A percentile compares a stretch with the other conserved stretches of the same genome.
Evolutionary conservation across 2,888 invertebrate genomes (phyloP).

Genomic region (Ichneumoninae sp.): DNA sequence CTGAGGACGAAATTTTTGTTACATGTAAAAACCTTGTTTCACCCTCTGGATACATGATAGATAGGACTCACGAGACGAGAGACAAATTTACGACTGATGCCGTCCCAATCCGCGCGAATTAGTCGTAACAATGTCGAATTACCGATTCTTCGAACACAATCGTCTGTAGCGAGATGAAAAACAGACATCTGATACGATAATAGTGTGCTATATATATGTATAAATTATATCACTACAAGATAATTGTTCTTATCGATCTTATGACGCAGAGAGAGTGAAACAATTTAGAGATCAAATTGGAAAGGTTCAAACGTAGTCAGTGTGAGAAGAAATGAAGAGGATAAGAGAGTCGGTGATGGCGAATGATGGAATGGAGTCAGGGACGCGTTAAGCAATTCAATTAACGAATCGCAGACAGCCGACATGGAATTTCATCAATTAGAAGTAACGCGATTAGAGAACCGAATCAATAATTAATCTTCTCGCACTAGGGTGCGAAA

Average conservation of each 20-base stretch:
- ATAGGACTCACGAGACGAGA: neutral
- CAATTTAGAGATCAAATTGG: conserved; percentile 17
- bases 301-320: conserved; percentile 22
- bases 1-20: neutral
- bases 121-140: conserved; percentile 61
- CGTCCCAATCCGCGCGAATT: conserved; percentile 47
- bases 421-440: conserved; percentile 74
- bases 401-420: conserved; percentile 78
- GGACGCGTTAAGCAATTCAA: conserved; percentile 80
- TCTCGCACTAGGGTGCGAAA: conserved; percentile 64
- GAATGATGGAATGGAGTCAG: conserved; percentile 73
- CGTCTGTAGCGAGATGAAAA: conserved; percentile 17
- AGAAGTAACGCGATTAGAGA: conserved; percentile 79
- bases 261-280: conserved; percentile 18
- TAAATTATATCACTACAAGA: neutral
- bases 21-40: neutral
- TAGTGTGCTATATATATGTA: neutral
- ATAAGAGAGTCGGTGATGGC: conserved; percentile 63
- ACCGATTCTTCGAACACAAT: conserved; percentile 61
- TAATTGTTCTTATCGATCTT: conserved; percentile 21
- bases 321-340: conserved; percentile 39
- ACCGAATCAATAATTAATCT: conserved; percentile 78
- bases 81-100: conserved; percentile 8
- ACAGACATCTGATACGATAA: neutral
- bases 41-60: neutral